Conservation (phyloP, 2,888 invertebrate species). For the Ichneumoninae sp. region DNA sequence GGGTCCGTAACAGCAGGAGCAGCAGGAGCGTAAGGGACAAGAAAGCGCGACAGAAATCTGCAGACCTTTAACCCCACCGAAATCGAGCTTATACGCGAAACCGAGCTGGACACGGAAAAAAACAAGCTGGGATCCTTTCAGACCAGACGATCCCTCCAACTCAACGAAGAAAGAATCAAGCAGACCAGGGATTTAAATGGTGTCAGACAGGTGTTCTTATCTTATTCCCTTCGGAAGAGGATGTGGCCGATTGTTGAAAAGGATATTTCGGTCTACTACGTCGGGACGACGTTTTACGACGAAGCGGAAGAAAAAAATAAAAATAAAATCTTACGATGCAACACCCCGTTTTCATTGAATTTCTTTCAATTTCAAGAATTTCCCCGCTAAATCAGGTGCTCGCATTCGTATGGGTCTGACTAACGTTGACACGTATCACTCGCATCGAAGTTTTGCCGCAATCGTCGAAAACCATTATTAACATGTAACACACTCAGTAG, state of each 20-base stretch:
- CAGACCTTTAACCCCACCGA: slow-evolving; percentile 49
- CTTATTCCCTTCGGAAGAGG: slow-evolving; percentile 21
- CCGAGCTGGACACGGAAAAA: slow-evolving; percentile 39
- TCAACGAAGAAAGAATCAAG: slow-evolving; percentile 8
- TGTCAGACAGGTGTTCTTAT: slow-evolving; percentile 19
- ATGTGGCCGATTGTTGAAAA: slow-evolving; percentile 30
- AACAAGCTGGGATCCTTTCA: slow-evolving; percentile 12
- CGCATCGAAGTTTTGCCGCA: background rate
- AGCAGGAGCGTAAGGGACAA: slow-evolving; percentile 19
- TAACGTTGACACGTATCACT: slow-evolving; percentile 11
- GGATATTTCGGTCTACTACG: slow-evolving; percentile 54
- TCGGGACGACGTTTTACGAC: slow-evolving; percentile 49
- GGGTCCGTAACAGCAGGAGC: background rate
- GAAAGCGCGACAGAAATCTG: slow-evolving; percentile 30
- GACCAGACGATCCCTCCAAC: slow-evolving; percentile 14
- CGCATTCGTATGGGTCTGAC: background rate
- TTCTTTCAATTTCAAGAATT: background rate
- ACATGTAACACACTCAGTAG: no score
- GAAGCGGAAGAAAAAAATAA: background rate
- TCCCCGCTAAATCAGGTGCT: background rate
- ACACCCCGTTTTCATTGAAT: background rate
- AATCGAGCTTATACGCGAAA: slow-evolving; percentile 54
- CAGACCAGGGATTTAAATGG: slow-evolving; percentile 50
- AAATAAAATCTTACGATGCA: background rate
- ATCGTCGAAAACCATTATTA: no score